A percentile compares a stretch with the other conserved stretches of the same genome.
Conservation (phyloP, 35 echinoderm and acorn worm species). For the Holothuria glaberrima region DNA sequence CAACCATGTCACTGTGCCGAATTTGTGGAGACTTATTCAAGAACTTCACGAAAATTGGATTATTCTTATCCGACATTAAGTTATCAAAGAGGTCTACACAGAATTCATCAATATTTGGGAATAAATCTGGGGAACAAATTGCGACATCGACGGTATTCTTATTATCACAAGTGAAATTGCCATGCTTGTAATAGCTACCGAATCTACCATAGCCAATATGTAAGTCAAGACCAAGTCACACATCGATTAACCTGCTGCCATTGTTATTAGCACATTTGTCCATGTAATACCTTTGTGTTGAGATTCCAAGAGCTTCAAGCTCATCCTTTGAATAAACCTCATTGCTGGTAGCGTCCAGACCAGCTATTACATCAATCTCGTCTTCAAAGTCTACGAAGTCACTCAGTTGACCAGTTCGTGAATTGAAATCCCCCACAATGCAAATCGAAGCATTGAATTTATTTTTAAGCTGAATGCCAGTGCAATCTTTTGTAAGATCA, state of each 20-base stretch:
- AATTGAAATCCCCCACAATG: no score
- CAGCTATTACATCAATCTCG: neutral
- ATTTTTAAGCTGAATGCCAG: neutral
- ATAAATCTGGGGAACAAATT: slow-evolving; percentile 3
- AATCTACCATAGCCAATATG: slow-evolving; percentile 51
- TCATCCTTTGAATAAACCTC: no score
- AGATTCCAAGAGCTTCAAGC: neutral
- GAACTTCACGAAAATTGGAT: neutral
- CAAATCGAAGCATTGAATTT: no score
- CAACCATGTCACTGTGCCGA: no score
- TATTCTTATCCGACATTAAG: slow-evolving; percentile 53
- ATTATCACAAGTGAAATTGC: slow-evolving; percentile 48
- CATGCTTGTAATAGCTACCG: slow-evolving; percentile 39
- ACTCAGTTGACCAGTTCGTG: no score
- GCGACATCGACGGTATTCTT: slow-evolving; percentile 32
- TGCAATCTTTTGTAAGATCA: no score
- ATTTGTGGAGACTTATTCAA: no score
- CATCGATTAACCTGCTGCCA: no score
- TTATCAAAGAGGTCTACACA: slow-evolving; percentile 29
- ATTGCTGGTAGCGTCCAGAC: neutral
- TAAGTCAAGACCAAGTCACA: slow-evolving; percentile 56
- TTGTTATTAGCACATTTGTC: no score
- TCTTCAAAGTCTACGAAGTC: slow-evolving; percentile 39
- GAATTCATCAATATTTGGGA: slow-evolving; percentile 21
- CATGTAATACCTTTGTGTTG: neutral